These are phyloP conservation scores for Melanophora roralis DNA, from an alignment of 2,888 invertebrate genomes.

Conservation along the genomic window DNA sequence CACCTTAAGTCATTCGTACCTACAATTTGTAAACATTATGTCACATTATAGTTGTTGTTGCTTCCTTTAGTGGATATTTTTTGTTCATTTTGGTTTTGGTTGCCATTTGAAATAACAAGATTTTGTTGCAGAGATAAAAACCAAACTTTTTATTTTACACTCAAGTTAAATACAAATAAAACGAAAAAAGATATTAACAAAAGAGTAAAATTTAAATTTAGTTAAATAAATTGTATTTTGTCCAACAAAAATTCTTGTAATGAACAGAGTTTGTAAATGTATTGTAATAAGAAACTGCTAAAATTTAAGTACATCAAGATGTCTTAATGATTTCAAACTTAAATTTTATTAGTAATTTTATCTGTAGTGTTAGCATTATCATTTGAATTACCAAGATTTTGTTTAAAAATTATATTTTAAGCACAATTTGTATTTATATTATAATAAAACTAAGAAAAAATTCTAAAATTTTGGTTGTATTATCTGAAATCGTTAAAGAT, in stretches of 20 bases:
- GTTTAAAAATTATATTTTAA: not conserved
- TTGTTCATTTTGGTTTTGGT: not conserved
- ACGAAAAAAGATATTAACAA: not conserved
- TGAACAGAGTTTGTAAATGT: not conserved
- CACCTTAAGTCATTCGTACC: too few species aligned
- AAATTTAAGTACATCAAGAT: not conserved
- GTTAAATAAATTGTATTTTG: not conserved
- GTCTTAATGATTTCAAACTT: not conserved
- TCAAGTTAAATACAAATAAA: not conserved
- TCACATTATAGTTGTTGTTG: constrained; percentile 14
- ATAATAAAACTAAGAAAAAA: too few species aligned
- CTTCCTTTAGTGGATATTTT: not conserved
- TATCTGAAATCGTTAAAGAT: too few species aligned
- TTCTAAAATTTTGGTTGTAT: too few species aligned
- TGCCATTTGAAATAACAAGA: not conserved
- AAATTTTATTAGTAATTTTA: not conserved
- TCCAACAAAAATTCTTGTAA: not conserved
- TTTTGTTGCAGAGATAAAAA: not conserved
- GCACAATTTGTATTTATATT: too few species aligned
- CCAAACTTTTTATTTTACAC: not conserved
- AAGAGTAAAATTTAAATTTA: not conserved
- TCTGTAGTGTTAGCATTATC: too few species aligned
- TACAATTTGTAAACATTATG: constrained; percentile 35
- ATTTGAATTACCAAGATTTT: too few species aligned
- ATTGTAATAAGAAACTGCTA: not conserved